Evolutionary conservation across 2,113 vertebrate genomes (phyloP).

Genomic region (Xenopus tropicalis): DNA sequence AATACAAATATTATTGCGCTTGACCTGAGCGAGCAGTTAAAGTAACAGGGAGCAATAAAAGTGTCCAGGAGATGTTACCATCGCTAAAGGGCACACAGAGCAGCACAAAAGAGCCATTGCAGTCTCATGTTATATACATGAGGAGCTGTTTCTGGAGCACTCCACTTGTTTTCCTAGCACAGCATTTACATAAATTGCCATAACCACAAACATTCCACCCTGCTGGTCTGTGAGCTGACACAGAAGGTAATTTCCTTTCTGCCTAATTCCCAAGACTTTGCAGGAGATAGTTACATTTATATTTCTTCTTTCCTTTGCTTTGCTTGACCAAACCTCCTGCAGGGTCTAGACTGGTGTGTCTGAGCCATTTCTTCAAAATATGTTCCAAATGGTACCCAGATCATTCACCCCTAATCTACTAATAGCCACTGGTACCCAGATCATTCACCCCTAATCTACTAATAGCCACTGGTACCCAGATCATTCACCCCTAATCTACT

Average conservation of each 20-base stretch:
- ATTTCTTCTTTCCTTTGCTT: too few relatives aligned
- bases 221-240: not conserved
- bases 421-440: too few relatives aligned
- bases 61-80: not conserved
- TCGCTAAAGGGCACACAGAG: not conserved
- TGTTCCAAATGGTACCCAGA: too few relatives aligned
- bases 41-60: not conserved
- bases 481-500: too few relatives aligned
- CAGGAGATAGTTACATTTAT: not conserved
- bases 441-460: too few relatives aligned
- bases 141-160: not conserved
- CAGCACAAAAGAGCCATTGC: not conserved
- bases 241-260: not conserved
- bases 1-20: too few relatives aligned
- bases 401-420: too few relatives aligned
- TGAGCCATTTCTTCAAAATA: too few relatives aligned
- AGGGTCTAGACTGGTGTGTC: too few relatives aligned
- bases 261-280: not conserved
- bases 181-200: not conserved
- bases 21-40: too few relatives aligned
- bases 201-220: not conserved
- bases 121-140: not conserved
- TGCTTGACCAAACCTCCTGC: too few relatives aligned
- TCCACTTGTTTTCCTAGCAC: not conserved
- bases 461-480: too few relatives aligned